These are phyloP conservation scores for Orbicella faveolata DNA, from an alignment of 64 coral and sea anemone species.

Conservation along the genomic window DNA sequence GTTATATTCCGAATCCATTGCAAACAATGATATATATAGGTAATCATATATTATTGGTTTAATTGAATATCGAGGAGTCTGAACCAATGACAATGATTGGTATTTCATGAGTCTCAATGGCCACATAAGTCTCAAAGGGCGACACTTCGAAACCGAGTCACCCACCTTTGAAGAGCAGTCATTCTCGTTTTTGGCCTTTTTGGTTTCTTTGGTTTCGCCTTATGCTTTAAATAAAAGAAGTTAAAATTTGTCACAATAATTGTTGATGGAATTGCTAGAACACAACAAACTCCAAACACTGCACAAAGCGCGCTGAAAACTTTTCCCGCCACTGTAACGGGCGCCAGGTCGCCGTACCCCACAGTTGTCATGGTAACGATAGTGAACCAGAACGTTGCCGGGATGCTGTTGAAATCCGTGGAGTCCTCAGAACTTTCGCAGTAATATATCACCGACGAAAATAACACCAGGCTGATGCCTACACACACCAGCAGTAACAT, in stretches of 20 bases:
- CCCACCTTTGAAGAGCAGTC: not conserved
- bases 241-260: constrained; percentile 87
- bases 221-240: constrained; percentile 52
- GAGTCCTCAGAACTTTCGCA: constrained; percentile 36
- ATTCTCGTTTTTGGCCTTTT: not conserved
- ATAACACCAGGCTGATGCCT: constrained; percentile 69
- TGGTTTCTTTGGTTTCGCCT: constrained; percentile 2
- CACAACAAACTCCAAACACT: constrained; percentile 71
- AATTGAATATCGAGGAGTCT: too few species aligned
- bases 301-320: constrained; percentile 79
- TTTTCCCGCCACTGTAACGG: constrained; percentile 69
- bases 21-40: too few species aligned
- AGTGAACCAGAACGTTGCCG: constrained; percentile 89
- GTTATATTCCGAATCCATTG: too few species aligned
- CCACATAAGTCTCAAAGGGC: not conserved
- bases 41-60: too few species aligned
- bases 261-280: constrained; percentile 78
- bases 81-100: too few species aligned
- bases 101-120: too few species aligned
- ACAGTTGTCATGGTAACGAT: constrained; percentile 99
- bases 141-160: not conserved
- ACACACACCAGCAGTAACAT: constrained; percentile 68
- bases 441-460: constrained; percentile 86
- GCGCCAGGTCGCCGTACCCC: constrained; percentile 85
- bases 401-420: constrained; percentile 77